Percentiles rank a stretch among this genome's conserved stretches.
These are phyloP conservation scores for Oxyteleia sp. DNA, from an alignment of 2,888 invertebrate species.

Conservation along the genomic window DNA sequence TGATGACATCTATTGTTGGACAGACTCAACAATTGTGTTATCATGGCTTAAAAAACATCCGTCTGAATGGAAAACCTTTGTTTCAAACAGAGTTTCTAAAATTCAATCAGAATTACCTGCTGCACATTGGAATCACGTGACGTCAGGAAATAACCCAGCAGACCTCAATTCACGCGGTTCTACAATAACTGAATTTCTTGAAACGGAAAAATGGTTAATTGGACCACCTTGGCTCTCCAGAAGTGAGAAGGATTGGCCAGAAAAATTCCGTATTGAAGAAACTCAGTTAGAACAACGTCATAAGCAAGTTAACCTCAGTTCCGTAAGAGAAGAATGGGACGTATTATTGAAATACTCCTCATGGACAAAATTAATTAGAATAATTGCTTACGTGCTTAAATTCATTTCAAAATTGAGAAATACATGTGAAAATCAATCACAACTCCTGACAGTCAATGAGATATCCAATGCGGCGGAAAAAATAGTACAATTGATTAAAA, in stretches of 20 bases:
- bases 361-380: background rate
- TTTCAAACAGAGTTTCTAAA: constrained; percentile 5
- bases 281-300: background rate
- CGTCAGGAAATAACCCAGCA: background rate
- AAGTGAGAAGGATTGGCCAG: background rate
- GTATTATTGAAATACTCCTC: background rate
- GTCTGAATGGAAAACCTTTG: background rate
- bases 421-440: too few species aligned
- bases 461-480: too few species aligned
- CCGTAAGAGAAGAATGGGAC: background rate
- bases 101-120: background rate
- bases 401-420: background rate
- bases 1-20: background rate
- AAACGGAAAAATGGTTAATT: background rate
- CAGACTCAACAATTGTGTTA: constrained; percentile 15
- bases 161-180: background rate
- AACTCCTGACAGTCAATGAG: too few species aligned
- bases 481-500: too few species aligned
- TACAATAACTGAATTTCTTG: background rate
- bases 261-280: background rate
- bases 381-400: background rate
- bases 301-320: background rate
- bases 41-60: constrained; percentile 14
- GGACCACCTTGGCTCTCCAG: background rate
- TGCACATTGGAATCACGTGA: constrained; percentile 2